Percentiles rank a stretch among this genome's conserved stretches.
phyloP scores from a whole-genome alignment of 2,797 vertebrate species.

The Valencia hispanica region DNA sequence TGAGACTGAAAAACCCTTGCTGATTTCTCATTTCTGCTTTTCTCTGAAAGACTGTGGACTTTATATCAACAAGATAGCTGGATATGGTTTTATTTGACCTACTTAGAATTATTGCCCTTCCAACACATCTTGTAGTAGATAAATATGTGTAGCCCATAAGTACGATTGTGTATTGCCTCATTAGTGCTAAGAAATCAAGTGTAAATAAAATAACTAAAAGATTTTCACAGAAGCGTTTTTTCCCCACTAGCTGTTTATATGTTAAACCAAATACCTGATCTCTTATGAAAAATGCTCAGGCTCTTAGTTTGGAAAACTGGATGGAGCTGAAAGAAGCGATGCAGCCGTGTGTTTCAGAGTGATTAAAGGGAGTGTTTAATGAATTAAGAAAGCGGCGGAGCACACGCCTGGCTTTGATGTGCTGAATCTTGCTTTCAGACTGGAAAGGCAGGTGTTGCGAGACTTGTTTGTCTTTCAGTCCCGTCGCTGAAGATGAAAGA shows the following conservation, averaged over 20 bases:
- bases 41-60: neutral
- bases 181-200: neutral
- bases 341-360: slow-evolving; percentile 25
- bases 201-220: neutral
- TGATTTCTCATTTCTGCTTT: neutral
- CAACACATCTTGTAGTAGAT: neutral
- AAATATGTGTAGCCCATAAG: neutral
- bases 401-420: slow-evolving; percentile 50
- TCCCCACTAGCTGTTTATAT: neutral
- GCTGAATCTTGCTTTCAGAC: slow-evolving; percentile 34
- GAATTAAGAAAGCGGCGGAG: slow-evolving; percentile 47
- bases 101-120: neutral
- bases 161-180: neutral
- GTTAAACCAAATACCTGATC: neutral
- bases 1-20: neutral
- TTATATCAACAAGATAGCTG: neutral
- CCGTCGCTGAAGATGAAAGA: slow-evolving; percentile 9
- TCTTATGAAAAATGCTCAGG: neutral
- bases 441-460: slow-evolving; percentile 27
- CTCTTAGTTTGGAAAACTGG: neutral
- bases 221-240: no score
- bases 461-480: slow-evolving; percentile 30
- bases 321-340: slow-evolving; percentile 21
- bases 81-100: neutral
- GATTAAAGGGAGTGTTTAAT: slow-evolving; percentile 60